Evolutionary conservation across 2,797 vertebrate genomes (phyloP).

Genomic region (Neosilurus hyrtlii): DNA sequence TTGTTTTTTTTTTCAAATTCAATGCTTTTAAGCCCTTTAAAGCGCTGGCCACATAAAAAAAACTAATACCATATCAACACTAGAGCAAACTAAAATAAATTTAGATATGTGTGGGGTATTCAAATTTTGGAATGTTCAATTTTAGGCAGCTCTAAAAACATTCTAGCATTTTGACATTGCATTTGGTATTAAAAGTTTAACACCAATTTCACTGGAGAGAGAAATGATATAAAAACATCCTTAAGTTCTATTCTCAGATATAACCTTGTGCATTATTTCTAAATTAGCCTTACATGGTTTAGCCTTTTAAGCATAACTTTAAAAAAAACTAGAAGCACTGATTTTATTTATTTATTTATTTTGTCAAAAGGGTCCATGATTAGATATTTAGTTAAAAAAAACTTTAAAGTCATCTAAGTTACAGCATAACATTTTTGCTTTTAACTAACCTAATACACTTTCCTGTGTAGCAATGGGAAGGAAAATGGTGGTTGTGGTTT

Average conservation of each 20-base stretch:
- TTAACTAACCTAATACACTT: too few relatives aligned
- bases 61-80: background rate
- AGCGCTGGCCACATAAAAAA: background rate
- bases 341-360: too few relatives aligned
- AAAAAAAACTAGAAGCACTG: background rate
- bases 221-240: too few relatives aligned
- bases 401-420: too few relatives aligned
- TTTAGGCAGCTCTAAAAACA: background rate
- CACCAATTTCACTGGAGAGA: too few relatives aligned
- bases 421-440: too few relatives aligned
- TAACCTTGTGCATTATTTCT: background rate
- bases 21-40: background rate
- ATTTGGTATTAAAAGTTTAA: too few relatives aligned
- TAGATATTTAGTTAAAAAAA: too few relatives aligned
- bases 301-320: background rate
- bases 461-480: background rate
- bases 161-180: background rate
- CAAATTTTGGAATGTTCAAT: background rate
- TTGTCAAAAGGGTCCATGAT: too few relatives aligned
- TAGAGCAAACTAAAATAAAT: conserved; percentile 2
- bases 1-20: background rate
- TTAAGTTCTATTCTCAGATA: too few relatives aligned
- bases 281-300: background rate
- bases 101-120: too few relatives aligned
- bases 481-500: background rate